Conservation (phyloP, 2,888 invertebrate genomes). For the Rhogogaster chlorosoma region DNA sequence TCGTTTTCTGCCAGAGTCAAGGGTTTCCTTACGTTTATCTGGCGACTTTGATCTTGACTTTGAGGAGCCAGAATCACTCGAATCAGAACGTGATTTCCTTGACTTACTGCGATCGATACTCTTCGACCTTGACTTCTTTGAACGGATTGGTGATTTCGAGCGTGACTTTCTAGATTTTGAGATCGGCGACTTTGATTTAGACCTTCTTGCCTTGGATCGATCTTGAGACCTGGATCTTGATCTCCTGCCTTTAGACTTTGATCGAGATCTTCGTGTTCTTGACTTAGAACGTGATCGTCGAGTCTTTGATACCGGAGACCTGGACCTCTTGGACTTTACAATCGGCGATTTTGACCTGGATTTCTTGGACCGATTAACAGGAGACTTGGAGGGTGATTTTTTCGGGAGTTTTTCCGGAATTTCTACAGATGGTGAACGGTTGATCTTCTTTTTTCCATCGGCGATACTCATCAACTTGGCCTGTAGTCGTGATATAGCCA, state of each 20-base stretch:
- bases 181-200: slow-evolving; percentile 69
- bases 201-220: slow-evolving; percentile 69
- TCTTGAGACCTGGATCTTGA: slow-evolving; percentile 72
- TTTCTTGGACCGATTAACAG: slow-evolving; percentile 68
- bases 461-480: slow-evolving; percentile 83
- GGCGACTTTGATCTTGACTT: slow-evolving; percentile 73
- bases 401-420: slow-evolving; percentile 61
- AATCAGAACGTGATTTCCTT: slow-evolving; percentile 75
- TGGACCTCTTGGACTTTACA: slow-evolving; percentile 66
- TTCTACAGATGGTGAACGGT: slow-evolving; percentile 72
- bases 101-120: slow-evolving; percentile 74
- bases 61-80: slow-evolving; percentile 71
- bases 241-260: slow-evolving; percentile 66
- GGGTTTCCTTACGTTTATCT: slow-evolving; percentile 69
- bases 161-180: slow-evolving; percentile 73
- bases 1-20: slow-evolving; percentile 65
- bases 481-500: slow-evolving; percentile 82
- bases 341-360: slow-evolving; percentile 73
- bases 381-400: slow-evolving; percentile 72
- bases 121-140: slow-evolving; percentile 64
- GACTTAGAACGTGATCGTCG: slow-evolving; percentile 66
- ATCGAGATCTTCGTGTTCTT: slow-evolving; percentile 64
- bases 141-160: slow-evolving; percentile 64
- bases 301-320: slow-evolving; percentile 65
- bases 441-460: slow-evolving; percentile 78